phyloP scores from a whole-genome alignment of 2,888 invertebrate species.

The Ectemnius cavifrons region DNA sequence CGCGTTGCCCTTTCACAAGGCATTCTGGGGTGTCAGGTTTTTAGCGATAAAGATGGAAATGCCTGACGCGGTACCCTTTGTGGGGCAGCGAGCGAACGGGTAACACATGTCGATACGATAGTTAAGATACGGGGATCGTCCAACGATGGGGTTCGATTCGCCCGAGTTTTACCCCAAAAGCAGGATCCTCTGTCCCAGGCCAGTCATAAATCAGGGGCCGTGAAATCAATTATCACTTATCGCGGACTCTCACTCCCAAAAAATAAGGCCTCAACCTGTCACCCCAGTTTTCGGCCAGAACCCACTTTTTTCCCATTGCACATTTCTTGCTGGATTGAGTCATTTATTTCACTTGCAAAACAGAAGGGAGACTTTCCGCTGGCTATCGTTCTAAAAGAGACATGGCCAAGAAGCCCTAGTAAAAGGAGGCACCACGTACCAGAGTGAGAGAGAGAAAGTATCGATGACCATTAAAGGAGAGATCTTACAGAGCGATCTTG shows the following conservation, averaged over 20 bases:
- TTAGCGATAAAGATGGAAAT: constrained; percentile 60
- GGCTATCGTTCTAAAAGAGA: not conserved
- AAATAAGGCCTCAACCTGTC: constrained; percentile 47
- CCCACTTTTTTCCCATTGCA: not conserved
- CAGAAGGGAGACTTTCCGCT: not conserved
- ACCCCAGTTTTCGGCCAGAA: not conserved
- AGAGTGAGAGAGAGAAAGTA: not conserved
- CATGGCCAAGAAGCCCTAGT: not conserved
- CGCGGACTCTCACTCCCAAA: constrained; percentile 42
- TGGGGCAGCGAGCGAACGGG: constrained; percentile 36
- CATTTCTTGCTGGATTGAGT: not conserved
- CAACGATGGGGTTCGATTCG: constrained; percentile 65
- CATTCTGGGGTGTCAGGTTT: constrained; percentile 17
- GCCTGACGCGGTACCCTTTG: constrained; percentile 27
- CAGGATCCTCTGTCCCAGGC: constrained; percentile 62
- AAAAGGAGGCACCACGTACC: not conserved
- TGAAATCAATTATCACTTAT: constrained; percentile 77
- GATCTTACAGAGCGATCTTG: not conserved
- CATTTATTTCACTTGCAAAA: not conserved
- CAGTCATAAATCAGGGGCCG: constrained; percentile 75
- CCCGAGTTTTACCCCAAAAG: constrained; percentile 74
- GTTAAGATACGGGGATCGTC: constrained; percentile 34
- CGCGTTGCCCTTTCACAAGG: not conserved
- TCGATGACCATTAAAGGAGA: constrained; percentile 35
- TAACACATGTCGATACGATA: constrained; percentile 61